These are phyloP conservation scores for Cyprinodon brontotheroides DNA, from an alignment of 2,113 vertebrate species.

Conservation along the genomic window DNA sequence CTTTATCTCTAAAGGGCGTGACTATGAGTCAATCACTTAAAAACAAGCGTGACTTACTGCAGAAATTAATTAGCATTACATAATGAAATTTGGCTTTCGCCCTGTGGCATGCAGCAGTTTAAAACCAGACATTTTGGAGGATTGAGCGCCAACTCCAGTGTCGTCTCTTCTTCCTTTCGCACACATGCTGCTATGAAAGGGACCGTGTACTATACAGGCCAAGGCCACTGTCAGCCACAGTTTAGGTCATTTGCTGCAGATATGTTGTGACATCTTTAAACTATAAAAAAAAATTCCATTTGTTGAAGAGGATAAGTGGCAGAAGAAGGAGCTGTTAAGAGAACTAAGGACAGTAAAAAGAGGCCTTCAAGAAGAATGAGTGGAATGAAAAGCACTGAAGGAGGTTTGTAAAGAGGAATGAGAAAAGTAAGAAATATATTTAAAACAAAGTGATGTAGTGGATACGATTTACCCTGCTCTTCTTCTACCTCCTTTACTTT, in stretches of 20 bases:
- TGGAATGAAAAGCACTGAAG: too few species aligned
- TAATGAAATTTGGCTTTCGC: slow-evolving; percentile 56
- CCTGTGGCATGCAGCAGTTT: slow-evolving; percentile 23
- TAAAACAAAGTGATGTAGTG: too few species aligned
- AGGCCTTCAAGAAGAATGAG: too few species aligned
- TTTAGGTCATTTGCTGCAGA: slow-evolving; percentile 51
- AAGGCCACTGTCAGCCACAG: slow-evolving; percentile 53
- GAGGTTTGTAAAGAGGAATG: too few species aligned
- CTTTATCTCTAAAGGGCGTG: slow-evolving; percentile 50
- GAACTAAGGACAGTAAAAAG: too few species aligned
- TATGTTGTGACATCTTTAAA: slow-evolving; percentile 50
- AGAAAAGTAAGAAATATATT: too few species aligned
- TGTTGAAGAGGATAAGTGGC: too few species aligned
- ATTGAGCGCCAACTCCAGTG: slow-evolving; percentile 26
- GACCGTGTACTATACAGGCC: slow-evolving; percentile 39
- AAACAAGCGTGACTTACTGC: slow-evolving; percentile 53
- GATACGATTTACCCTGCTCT: too few species aligned
- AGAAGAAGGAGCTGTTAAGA: too few species aligned
- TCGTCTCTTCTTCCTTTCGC: slow-evolving; percentile 14
- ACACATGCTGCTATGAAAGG: slow-evolving; percentile 29
- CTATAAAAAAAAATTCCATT: too few species aligned
- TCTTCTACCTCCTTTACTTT: too few species aligned
- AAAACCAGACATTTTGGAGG: slow-evolving; percentile 38
- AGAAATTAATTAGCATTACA: slow-evolving; percentile 69
- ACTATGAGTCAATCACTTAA: slow-evolving; percentile 66